Evolutionary conservation across 2,888 invertebrate species (phyloP).

Genomic region (Protonemura montana): DNA sequence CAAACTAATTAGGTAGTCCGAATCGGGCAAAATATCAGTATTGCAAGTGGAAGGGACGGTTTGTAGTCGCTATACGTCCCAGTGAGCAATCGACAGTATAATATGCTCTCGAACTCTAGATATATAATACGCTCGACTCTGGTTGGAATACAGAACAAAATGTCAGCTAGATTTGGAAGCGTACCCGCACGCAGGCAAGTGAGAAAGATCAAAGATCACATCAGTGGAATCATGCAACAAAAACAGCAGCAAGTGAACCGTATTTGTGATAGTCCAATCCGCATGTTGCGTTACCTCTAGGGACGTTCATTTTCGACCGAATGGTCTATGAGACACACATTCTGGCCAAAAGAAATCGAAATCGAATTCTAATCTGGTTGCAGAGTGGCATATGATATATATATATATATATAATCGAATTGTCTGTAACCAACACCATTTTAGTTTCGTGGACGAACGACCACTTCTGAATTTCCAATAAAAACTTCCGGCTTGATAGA

Average conservation of each 20-base stretch:
- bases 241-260: constrained; percentile 19
- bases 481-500: too few species aligned
- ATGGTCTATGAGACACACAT: background rate
- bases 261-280: background rate
- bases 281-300: background rate
- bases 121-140: background rate
- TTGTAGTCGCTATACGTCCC: too few species aligned
- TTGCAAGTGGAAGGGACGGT: background rate
- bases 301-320: background rate
- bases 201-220: background rate
- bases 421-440: background rate
- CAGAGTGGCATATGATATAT: background rate
- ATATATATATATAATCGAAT: background rate
- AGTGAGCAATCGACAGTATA: too few species aligned
- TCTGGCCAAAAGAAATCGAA: background rate
- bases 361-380: background rate
- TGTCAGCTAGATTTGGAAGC: background rate
- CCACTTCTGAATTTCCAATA: too few species aligned
- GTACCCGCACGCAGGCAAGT: constrained; percentile 1
- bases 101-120: too few species aligned
- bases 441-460: too few species aligned
- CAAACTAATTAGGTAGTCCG: background rate
- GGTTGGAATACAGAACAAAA: background rate
- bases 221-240: background rate
- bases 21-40: background rate